Base-by-base conservation (phyloP, 2,797 vertebrate genomes). In the Rhabdomys pumilio region DNA sequence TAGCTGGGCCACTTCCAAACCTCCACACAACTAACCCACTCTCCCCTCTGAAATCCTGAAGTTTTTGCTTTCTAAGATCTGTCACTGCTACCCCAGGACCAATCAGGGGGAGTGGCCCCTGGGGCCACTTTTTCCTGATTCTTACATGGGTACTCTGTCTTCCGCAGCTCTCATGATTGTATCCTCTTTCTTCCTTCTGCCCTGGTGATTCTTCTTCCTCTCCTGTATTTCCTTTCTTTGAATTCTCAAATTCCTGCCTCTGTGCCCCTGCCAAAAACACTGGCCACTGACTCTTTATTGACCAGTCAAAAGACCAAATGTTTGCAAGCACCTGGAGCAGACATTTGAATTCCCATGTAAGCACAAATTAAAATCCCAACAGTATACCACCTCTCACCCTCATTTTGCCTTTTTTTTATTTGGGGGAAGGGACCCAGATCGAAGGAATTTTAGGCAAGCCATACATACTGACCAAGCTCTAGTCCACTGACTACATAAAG, bases 331-430 rank as follows among this genome's bases (percentile, higher is more conserved):
- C 8, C 69, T 38, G 19, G 17, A 72, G 8, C 3, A 20, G 17
- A 72, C 19, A 20, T 72, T 38, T 3, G 2, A 72, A 72, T 72
- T 72, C 6, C 17, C 17, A 20, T 10, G n/a, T 72, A 72, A 72
- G n/a, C n/a, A 20, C 69, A 38, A 72, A 20, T 22, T 17, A 38
- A 72, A 38, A 20, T 7, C 34, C 34, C 34, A 20, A 38, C 3
- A n/a, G 7, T 10, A 20, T 41, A n/a, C 1, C 3, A 41, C 3
- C 15, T 0, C 15, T 3, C 0, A 3, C 13, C n/a, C n/a, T 72
- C 10, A 22, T 41, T 53, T 90, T 2, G 3, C 6, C 8, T 1
- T 55, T 55, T 65, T 24, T 63, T 47, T 67, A 19, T 41, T 67
- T 6, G 41, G 26, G 7, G 1, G 12, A 41, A 17, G 14, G 17